Evolutionary conservation across 2,797 vertebrate genomes (phyloP).

Genomic region (Syncerus caffer): DNA sequence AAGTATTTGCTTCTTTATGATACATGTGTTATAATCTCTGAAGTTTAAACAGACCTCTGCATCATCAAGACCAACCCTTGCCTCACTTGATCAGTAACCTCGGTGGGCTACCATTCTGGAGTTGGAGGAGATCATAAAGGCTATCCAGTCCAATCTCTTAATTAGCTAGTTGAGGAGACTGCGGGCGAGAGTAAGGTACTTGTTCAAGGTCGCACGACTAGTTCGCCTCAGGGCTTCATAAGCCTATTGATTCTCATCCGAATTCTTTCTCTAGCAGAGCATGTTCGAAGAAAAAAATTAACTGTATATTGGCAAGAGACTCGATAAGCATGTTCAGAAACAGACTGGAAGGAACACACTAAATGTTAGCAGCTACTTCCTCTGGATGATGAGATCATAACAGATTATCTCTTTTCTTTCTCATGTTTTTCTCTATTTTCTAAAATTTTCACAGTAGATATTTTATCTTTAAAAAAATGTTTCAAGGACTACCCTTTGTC

Average conservation of each 20-base stretch:
- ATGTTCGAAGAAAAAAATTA: background rate
- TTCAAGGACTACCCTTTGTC: background rate
- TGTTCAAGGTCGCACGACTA: background rate
- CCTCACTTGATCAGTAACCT: background rate
- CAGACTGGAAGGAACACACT: background rate
- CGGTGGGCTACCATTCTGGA: background rate
- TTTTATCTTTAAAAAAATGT: background rate
- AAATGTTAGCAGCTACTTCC: background rate
- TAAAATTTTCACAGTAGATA: background rate
- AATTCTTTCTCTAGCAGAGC: background rate
- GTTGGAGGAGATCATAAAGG: background rate
- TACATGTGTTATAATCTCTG: background rate
- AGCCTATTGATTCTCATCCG: background rate
- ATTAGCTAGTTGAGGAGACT: background rate
- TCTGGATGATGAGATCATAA: background rate
- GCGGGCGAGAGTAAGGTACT: background rate
- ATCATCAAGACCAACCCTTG: background rate
- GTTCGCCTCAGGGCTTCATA: background rate
- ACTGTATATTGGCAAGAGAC: background rate
- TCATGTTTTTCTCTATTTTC: background rate
- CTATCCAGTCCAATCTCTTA: background rate
- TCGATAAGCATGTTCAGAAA: background rate
- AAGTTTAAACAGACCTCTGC: background rate
- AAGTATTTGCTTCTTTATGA: background rate
- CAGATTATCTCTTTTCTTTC: background rate